Percentiles rank a stretch among this genome's conserved stretches.
Evolutionary conservation across 2,113 vertebrate genomes (phyloP).

Genomic region (Lonchura striata): DNA sequence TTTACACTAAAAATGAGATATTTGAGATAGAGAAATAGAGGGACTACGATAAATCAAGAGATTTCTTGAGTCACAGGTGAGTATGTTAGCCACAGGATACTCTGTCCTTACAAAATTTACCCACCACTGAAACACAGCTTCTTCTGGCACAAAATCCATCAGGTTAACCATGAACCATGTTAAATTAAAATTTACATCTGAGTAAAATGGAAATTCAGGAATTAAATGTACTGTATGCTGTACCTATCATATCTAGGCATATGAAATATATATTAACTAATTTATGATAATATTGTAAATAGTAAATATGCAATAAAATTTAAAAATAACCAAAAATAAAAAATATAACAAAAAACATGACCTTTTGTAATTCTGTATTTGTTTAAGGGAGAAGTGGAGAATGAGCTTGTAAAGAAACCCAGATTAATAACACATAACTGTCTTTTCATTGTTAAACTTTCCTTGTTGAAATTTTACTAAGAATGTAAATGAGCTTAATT

Average conservation of each 20-base stretch:
- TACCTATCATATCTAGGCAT: background rate
- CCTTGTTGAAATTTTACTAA: background rate
- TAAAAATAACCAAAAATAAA: background rate
- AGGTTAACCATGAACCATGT: background rate
- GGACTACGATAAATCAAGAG: background rate
- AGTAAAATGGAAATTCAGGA: background rate
- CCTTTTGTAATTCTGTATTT: background rate
- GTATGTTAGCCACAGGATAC: background rate
- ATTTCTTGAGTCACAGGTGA: background rate
- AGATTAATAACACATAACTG: background rate
- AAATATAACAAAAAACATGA: background rate
- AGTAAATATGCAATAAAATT: background rate
- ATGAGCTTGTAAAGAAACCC: background rate
- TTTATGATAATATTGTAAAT: background rate
- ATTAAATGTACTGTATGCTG: background rate
- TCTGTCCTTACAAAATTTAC: background rate
- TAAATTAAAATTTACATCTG: background rate
- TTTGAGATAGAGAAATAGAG: background rate
- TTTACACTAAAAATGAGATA: background rate
- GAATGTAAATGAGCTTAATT: background rate
- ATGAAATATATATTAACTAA: background rate
- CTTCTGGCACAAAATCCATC: background rate
- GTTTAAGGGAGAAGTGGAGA: background rate
- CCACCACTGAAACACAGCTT: background rate
- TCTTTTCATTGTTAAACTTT: background rate